Conservation (phyloP, 2,888 invertebrate species). For the Leucophenga maculata region DNA sequence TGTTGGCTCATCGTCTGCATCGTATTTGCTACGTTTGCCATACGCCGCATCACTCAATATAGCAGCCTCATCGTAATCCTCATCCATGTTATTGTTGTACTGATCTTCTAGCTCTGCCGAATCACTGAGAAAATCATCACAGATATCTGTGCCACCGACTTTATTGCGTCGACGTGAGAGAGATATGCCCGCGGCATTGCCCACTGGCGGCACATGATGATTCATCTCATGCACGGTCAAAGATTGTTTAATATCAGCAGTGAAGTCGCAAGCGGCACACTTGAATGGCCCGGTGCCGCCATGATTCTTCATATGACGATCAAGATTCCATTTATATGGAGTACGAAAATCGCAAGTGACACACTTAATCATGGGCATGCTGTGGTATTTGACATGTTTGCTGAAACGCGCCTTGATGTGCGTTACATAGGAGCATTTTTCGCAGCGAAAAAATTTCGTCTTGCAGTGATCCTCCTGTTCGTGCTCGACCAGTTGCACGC, state of each 20-base stretch:
- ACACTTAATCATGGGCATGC: constrained; percentile 95
- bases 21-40: constrained; percentile 65
- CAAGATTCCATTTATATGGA: constrained; percentile 93
- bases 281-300: constrained; percentile 88
- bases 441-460: constrained; percentile 85
- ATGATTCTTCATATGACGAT: constrained; percentile 94
- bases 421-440: constrained; percentile 92
- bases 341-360: constrained; percentile 94
- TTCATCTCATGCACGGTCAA: constrained; percentile 93
- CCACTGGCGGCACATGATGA: constrained; percentile 87
- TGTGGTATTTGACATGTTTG: constrained; percentile 94
- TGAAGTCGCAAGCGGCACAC: constrained; percentile 91
- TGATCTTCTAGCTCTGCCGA: constrained; percentile 68
- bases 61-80: constrained; percentile 65
- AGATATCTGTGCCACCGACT: constrained; percentile 78
- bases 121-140: constrained; percentile 70
- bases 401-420: constrained; percentile 91
- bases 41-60: constrained; percentile 52
- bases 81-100: constrained; percentile 69
- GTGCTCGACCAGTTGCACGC: constrained; percentile 78
- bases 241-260: constrained; percentile 92
- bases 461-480: constrained; percentile 85
- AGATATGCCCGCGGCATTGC: constrained; percentile 76
- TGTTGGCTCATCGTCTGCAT: constrained; percentile 69
- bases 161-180: constrained; percentile 80